Evolutionary conservation across 2,797 vertebrate species (phyloP), one percentile per base, ranked within the genome.

Genomic region (Sandelia bainsii): DNA sequence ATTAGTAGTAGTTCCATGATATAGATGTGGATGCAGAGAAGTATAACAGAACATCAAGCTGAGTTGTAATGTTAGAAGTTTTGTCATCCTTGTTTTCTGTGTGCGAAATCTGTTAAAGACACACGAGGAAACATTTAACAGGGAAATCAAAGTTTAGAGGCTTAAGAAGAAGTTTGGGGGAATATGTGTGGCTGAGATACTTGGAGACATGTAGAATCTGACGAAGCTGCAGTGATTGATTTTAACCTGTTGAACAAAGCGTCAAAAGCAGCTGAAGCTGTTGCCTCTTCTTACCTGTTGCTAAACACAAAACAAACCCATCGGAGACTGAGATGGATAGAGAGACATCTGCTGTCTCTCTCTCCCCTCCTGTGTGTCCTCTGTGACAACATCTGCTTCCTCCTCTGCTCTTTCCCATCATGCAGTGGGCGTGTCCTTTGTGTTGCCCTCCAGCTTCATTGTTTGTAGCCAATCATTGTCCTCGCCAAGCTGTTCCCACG

Each of bases 321-420:
- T 68, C 23, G 62, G 45, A 40, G 54, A 56, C 40, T 52, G 39
- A 58, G 6, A 46, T 14, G 46, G 44, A 70, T 37, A 75, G 73
- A 75, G 74, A 86, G 76, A 87, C 83, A 86, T 86, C 82, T 85
- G 85, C 58, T 63, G 37, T 80, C 54, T 67, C 75, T 79, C 60
- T 69, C 64, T 86, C 74, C 70, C 82, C 87, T 88, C 80, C 81
- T 78, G 75, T 87, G 81, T 82, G 79, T 91, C 91, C 83, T 87
- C 83, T 92, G 92, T 94, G 89, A 91, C 95, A 96, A 97, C 98
- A 99, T 99, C 98, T 99, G 97, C 96, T 96, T 94, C 96, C 93
- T 95, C 96, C 94, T 87, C 96, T 95, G 94, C 92, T 94, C 94
- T 95, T 96, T 97, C 96, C 96, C 95, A 96, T 95, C 96, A 92